These are phyloP conservation scores for Steromphala cineraria DNA, from an alignment of 2,888 invertebrate species.

Conservation along the genomic window DNA sequence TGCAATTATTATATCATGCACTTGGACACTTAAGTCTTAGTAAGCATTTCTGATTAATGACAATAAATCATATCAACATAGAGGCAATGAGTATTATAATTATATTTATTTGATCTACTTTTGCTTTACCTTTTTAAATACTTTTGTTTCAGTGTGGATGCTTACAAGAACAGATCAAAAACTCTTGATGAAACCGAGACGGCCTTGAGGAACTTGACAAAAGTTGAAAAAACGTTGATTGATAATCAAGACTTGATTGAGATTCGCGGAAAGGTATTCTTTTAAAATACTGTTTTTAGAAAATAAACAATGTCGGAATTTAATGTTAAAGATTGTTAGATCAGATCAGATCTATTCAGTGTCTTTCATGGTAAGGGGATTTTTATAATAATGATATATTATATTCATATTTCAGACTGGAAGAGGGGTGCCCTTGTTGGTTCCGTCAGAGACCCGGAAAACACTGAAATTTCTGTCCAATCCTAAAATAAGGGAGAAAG, in stretches of 20 bases:
- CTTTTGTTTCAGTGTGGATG: not conserved
- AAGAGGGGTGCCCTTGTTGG: not conserved
- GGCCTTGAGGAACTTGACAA: not conserved
- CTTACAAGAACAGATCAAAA: not conserved
- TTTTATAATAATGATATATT: not conserved
- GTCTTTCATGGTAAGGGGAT: not conserved
- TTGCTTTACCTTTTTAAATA: no score
- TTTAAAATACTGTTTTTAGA: no score
- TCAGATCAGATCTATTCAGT: not conserved
- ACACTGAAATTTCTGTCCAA: not conserved
- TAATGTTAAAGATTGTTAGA: no score
- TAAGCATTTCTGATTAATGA: no score
- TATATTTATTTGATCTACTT: no score
- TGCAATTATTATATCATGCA: no score
- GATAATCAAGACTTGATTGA: not conserved
- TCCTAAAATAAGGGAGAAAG: not conserved
- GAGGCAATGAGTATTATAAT: no score
- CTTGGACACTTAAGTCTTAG: no score
- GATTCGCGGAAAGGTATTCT: conserved; percentile 9
- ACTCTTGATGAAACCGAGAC: not conserved
- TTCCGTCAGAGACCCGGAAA: not conserved
- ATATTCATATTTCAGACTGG: not conserved
- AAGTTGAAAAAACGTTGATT: not conserved
- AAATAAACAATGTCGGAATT: no score
- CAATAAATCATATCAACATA: no score